phyloP scores from a whole-genome alignment of 2,113 vertebrate genomes.

The Craseonycteris thonglongyai region DNA sequence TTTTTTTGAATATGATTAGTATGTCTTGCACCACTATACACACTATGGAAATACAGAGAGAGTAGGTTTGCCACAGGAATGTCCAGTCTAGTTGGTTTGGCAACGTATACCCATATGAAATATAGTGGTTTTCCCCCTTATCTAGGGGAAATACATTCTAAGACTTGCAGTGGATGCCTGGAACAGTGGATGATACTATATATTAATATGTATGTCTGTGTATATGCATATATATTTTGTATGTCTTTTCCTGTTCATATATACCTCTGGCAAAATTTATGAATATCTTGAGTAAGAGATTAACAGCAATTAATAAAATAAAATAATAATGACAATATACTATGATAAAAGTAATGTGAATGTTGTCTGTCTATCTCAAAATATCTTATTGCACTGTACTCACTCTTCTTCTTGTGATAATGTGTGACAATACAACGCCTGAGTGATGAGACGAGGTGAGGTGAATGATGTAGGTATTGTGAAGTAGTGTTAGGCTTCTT shows the following conservation, averaged over 20 bases:
- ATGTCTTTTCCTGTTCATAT: background rate
- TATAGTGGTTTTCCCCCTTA: background rate
- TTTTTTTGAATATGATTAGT: background rate
- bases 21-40: background rate
- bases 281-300: background rate
- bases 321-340: background rate
- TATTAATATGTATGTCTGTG: too few species aligned
- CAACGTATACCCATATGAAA: background rate
- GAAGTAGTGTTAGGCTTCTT: background rate
- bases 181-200: too few species aligned
- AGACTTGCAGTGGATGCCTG: background rate
- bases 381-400: background rate
- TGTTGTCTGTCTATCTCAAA: background rate
- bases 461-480: background rate
- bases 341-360: background rate
- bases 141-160: background rate
- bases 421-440: background rate
- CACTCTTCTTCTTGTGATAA: background rate
- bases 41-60: background rate
- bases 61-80: background rate
- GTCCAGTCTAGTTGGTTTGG: background rate
- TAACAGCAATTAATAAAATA: background rate
- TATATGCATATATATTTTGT: background rate
- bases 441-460: background rate
- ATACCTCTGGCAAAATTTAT: background rate